Evolutionary conservation across 2,113 vertebrate species (phyloP).

Genomic region (Ageneiosus marmoratus): DNA sequence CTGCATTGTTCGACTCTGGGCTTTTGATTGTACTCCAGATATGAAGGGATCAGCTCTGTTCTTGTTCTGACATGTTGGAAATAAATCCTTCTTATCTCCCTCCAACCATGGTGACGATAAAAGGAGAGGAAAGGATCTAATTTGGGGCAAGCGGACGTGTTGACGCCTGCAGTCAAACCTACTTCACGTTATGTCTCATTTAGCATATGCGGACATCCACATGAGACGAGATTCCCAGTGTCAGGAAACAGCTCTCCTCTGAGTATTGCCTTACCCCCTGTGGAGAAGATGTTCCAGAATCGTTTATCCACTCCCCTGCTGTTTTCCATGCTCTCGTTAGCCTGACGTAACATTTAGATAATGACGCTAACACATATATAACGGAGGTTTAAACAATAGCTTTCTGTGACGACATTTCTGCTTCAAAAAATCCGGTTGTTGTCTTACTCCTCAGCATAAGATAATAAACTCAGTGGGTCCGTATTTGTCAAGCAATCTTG

Average conservation of each 20-base stretch:
- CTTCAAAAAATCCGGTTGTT: constrained; percentile 58
- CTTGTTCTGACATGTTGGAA: constrained; percentile 12
- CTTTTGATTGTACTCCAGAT: background rate
- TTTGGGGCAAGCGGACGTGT: constrained; percentile 30
- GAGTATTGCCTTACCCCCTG: constrained; percentile 31
- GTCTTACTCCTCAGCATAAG: constrained; percentile 56
- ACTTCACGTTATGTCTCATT: constrained; percentile 39
- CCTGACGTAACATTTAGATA: constrained; percentile 19
- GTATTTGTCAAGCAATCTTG: background rate
- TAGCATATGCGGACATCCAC: constrained; percentile 25
- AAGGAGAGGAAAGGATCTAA: constrained; percentile 40
- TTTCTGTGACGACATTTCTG: constrained; percentile 50
- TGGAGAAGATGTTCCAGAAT: constrained; percentile 28
- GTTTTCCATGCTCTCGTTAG: constrained; percentile 20
- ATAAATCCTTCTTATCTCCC: constrained; percentile 30
- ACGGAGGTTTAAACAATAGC: constrained; percentile 56
- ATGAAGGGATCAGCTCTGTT: background rate
- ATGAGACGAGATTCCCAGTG: constrained; percentile 30
- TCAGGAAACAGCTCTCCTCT: constrained; percentile 34
- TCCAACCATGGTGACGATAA: constrained; percentile 22
- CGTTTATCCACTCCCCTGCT: background rate
- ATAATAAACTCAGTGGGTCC: constrained; percentile 41
- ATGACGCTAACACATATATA: constrained; percentile 26
- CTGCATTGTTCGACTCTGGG: background rate
- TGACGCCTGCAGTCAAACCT: constrained; percentile 42